These are phyloP conservation scores for Chrysolina haemoptera DNA, from an alignment of 2,888 invertebrate species.

Conservation along the genomic window DNA sequence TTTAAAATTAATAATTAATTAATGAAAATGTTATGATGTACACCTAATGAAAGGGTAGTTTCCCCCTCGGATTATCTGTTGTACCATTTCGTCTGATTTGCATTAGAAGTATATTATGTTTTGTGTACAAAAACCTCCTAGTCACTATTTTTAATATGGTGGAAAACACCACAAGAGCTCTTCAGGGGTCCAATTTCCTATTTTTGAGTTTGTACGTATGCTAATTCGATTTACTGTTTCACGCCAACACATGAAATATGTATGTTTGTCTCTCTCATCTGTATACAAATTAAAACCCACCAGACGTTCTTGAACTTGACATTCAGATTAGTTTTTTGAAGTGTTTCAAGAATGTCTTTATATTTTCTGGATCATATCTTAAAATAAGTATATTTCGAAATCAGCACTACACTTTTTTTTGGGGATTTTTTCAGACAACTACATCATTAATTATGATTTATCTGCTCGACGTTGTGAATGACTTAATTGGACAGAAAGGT, in stretches of 20 bases:
- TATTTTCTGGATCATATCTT: neutral
- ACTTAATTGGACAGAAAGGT: slow-evolving; percentile 14
- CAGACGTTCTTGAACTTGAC: neutral
- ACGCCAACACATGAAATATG: too few relatives aligned
- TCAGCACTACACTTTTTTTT: neutral
- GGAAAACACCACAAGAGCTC: neutral
- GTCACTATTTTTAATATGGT: neutral
- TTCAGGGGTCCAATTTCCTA: too few relatives aligned
- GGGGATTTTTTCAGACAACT: neutral
- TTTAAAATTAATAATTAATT: too few relatives aligned
- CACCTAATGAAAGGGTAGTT: too few relatives aligned
- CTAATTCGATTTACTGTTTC: too few relatives aligned
- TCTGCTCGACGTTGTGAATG: neutral
- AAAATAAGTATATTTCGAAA: neutral
- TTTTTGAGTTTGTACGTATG: too few relatives aligned
- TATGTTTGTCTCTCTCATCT: too few relatives aligned
- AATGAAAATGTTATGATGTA: too few relatives aligned
- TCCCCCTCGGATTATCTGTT: too few relatives aligned
- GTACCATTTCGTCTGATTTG: neutral
- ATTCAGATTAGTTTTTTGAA: neutral
- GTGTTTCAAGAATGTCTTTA: neutral
- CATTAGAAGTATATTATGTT: neutral
- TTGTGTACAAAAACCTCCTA: neutral
- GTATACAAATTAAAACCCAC: too few relatives aligned
- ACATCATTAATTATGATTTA: neutral